phyloP scores from a whole-genome alignment of 2,797 vertebrate genomes.

The Poecile montanus region DNA sequence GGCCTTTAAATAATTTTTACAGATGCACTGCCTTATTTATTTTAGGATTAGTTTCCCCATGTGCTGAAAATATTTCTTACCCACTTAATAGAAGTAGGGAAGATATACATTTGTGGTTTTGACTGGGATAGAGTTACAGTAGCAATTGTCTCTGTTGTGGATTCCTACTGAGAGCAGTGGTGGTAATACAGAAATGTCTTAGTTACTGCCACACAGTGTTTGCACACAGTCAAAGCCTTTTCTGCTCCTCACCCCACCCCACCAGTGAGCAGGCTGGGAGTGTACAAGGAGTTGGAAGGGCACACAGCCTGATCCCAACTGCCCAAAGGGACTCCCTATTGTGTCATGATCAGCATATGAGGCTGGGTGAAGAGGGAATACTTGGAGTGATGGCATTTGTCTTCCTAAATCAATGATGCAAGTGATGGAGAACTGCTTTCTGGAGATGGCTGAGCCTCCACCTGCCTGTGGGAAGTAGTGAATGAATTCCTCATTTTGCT shows the following conservation, averaged over 20 bases:
- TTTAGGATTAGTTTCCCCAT: neutral
- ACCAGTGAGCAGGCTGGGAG: neutral
- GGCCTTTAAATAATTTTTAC: neutral
- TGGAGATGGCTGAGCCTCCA: neutral
- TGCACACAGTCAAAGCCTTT: neutral
- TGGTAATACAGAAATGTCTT: neutral
- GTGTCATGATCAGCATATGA: neutral
- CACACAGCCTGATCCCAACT: too few relatives aligned
- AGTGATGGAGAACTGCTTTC: neutral
- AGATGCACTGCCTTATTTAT: neutral
- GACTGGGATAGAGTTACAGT: neutral
- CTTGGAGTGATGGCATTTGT: neutral
- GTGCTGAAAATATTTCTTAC: neutral
- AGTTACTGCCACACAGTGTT: neutral
- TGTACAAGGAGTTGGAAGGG: neutral
- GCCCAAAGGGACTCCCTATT: too few relatives aligned
- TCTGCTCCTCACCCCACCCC: neutral
- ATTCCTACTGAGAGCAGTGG: neutral
- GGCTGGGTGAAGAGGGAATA: neutral
- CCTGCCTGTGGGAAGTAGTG: neutral
- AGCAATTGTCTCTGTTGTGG: neutral
- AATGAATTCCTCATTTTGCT: neutral
- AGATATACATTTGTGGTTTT: neutral
- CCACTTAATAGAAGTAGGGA: neutral
- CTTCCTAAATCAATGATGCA: neutral